A percentile compares a stretch with the other conserved stretches of the same genome.
These are phyloP conservation scores for Micromys minutus DNA, from an alignment of 2,113 vertebrate genomes.

Conservation along the genomic window DNA sequence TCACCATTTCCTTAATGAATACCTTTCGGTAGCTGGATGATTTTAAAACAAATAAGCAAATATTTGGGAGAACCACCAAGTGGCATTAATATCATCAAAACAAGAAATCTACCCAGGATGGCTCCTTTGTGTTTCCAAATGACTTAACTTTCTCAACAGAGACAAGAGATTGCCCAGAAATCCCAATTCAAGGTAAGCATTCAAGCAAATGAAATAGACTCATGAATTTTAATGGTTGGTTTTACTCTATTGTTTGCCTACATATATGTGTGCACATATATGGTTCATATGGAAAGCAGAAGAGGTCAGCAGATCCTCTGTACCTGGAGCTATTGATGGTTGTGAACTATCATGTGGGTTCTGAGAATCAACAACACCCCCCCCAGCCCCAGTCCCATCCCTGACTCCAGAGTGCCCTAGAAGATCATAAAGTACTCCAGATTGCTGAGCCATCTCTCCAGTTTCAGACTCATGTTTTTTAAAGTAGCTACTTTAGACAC, in stretches of 20 bases:
- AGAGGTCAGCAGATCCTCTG: not conserved
- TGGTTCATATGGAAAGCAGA: not conserved
- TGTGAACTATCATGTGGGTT: not conserved
- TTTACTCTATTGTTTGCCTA: not conserved
- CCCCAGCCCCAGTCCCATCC: not conserved
- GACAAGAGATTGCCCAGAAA: not conserved
- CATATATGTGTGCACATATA: not conserved
- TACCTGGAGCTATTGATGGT: not conserved
- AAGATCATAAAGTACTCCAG: not conserved
- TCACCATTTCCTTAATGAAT: not conserved
- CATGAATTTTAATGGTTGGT: not conserved
- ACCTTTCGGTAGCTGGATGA: not conserved
- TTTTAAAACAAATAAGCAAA: not conserved
- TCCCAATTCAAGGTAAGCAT: not conserved
- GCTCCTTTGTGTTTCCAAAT: not conserved
- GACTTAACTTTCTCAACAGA: not conserved
- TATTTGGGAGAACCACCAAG: not conserved
- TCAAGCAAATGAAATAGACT: not conserved
- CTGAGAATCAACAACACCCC: not conserved
- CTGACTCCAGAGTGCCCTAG: not conserved
- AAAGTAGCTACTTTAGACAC: not conserved
- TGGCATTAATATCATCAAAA: not conserved
- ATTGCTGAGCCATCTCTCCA: not conserved
- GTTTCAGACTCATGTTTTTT: not conserved
- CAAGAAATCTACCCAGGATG: not conserved